Base-by-base conservation (phyloP, 2,113 vertebrate genomes). In the Heterotilapia buettikoferi region DNA sequence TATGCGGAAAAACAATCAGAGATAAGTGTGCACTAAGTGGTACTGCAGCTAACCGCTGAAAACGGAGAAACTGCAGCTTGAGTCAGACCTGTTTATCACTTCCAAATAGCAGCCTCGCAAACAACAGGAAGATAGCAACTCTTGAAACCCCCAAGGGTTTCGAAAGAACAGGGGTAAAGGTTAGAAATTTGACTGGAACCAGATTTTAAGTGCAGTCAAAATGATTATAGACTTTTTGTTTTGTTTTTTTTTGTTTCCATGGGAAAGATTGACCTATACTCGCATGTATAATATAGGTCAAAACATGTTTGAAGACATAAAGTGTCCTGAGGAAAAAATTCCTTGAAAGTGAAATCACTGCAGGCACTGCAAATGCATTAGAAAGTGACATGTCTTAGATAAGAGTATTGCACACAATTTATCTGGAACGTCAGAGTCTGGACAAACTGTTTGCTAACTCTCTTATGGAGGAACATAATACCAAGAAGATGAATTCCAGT, bases 11-110 rank as follows among this genome's bases (percentile, higher is more conserved):
- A 89, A 90, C 89, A 84, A 90, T 86, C 68, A 76, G 68, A 5
- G 91, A 89, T 92, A 91, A 84, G 79, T 83, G 88, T 19, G 38
- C 47, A 12, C 86, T 87, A 80, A 93, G 91, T 90, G 88, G 86
- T 33, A 4, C 52, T 21, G 50, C 31, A 57, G 84, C 73, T 3
- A 21, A 56, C 40, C 85, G 90, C 90, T 88, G 53, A 87, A 76
- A 76, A 86, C 19, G 54, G 83, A 83, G 83, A 84, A 84, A 84
- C 56, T 78, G 83, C 79, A 59, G 66, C 31, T 36, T 83, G 86
- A 89, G 78, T 84, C 85, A 89, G 84, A 84, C 36, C 26, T 57
- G 47, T 43, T 92, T 89, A 90, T 92, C 86, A 84, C 82, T 53
- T 38, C 12, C 24, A 47, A 50, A 40, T 36, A 80, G 53, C 18